Evolutionary conservation across 2,888 invertebrate species (phyloP), one percentile per base, ranked within the genome.

Genomic region (Apodemia mormo): DNA sequence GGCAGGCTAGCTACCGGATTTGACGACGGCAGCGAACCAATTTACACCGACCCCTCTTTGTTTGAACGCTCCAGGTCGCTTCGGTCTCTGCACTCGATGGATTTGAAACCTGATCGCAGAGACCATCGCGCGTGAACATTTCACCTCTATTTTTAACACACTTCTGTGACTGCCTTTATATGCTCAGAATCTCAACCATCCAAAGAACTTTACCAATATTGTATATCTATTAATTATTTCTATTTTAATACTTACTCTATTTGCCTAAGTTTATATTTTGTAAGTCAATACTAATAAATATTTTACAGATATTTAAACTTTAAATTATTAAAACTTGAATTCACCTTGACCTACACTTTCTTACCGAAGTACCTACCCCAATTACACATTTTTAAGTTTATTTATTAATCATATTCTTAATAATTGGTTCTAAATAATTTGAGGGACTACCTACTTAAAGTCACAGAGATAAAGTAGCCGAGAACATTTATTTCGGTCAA

Each of bases 21-120:
- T 81, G 97, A 97, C 82, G 97, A 98, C 85, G 98, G 98, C 54
- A 98, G 97, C 83, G 98, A 98, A 85, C 98, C 98, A 0, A 98
- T 98, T 79, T 98, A 98, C 89, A 98, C 98, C 0, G 98, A 98
- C 89, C 98, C 98, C 0, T 97, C 97, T 2, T 93, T 98, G 54
- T 98, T 98, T 82, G 98, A 98, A 89, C 95, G 97, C 76, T 97
- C 97, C 45, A 94, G 96, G 82, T 97, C 96, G 68, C 92, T 96
- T 52, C 92, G 96, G 76, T 95, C 95, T 74, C 88, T 96, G 66
- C 94, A 96, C 78, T 95, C 95, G 68, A 89, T 95, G 79, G 95
- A 95, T 76, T 79, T 93, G 81, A 91, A 92, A 76, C 91, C 91
- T 1, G 93, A 93, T 67, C 82, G 90, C 76, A 91, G 92, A 73